A percentile compares a stretch with the other conserved stretches of the same genome.
phyloP scores from a whole-genome alignment of 2,113 vertebrate species.

The Sapajus apella region DNA sequence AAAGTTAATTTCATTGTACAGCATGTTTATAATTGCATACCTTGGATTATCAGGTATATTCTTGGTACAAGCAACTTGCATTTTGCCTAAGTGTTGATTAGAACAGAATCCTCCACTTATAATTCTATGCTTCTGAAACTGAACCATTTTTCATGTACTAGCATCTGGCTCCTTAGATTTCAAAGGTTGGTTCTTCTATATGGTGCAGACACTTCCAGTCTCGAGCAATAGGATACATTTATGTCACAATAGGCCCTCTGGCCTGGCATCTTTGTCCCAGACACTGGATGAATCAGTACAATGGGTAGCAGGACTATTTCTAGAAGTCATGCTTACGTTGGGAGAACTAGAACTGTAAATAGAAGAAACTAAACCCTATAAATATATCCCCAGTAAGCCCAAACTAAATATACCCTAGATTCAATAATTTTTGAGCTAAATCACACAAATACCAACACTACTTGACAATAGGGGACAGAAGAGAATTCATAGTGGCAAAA shows the following conservation, averaged over 20 bases:
- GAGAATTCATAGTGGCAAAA: neutral
- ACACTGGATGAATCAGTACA: neutral
- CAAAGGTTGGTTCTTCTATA: neutral
- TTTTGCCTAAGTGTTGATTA: neutral
- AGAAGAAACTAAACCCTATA: neutral
- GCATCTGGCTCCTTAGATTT: neutral
- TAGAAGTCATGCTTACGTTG: neutral
- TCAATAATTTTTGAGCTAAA: neutral
- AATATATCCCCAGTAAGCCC: neutral
- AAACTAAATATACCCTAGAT: constrained; percentile 5
- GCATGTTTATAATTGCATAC: neutral
- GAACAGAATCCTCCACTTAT: neutral
- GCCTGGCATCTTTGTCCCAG: neutral
- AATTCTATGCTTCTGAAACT: neutral
- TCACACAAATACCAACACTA: neutral
- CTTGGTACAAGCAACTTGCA: neutral
- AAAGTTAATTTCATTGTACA: neutral
- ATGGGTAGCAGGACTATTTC: neutral
- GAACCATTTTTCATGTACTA: neutral
- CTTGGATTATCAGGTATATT: neutral
- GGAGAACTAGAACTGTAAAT: neutral
- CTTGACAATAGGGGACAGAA: neutral
- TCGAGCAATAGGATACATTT: neutral
- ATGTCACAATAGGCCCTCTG: neutral
- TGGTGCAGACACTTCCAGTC: neutral